Evolutionary conservation across 2,888 invertebrate genomes (phyloP).

Genomic region (Cephus nigrinus): DNA sequence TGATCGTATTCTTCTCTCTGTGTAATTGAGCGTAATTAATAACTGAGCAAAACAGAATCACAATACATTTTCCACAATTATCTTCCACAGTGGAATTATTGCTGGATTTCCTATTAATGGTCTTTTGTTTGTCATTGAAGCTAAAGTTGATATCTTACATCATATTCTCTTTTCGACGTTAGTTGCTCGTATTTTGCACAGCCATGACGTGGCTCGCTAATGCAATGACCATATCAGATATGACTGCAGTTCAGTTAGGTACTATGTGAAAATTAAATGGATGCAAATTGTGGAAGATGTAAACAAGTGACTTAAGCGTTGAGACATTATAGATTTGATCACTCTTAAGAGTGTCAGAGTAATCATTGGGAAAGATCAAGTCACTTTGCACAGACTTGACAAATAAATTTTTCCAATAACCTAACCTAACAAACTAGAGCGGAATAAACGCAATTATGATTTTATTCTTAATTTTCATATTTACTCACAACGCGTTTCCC

Average conservation of each 20-base stretch:
- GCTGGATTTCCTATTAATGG: not conserved
- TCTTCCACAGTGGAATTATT: not conserved
- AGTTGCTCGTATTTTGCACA: no score
- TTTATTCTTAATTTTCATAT: not conserved
- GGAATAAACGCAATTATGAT: not conserved
- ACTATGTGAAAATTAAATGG: not conserved
- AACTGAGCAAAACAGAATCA: constrained; percentile 53
- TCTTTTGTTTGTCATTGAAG: not conserved
- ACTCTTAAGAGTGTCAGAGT: not conserved
- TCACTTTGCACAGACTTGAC: not conserved
- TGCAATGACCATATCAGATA: not conserved
- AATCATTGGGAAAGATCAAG: not conserved
- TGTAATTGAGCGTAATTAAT: constrained; percentile 44
- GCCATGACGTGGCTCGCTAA: not conserved
- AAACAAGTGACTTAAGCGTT: not conserved
- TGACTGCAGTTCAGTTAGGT: not conserved
- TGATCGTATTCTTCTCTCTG: not conserved
- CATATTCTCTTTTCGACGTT: not conserved
- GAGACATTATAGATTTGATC: not conserved
- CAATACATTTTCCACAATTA: constrained; percentile 31
- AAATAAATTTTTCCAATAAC: not conserved
- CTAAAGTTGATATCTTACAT: not conserved
- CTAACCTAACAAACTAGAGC: not conserved
- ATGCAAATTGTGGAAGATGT: not conserved
- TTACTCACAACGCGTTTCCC: not conserved